These are phyloP conservation scores for Thera obeliscata DNA, from an alignment of 2,888 invertebrate genomes.

Conservation along the genomic window DNA sequence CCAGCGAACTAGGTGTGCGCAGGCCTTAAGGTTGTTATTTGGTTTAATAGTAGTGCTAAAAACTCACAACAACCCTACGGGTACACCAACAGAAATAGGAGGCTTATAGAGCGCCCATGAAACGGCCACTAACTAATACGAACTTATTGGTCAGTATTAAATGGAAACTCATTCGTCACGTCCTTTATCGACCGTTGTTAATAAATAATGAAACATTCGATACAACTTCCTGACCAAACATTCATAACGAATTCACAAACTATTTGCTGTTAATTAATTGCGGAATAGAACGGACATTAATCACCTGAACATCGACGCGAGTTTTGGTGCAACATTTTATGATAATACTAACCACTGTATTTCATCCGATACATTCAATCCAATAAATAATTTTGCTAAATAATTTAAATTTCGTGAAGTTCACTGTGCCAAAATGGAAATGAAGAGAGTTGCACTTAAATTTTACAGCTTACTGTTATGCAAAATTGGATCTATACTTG, in stretches of 20 bases:
- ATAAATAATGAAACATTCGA: constrained; percentile 24
- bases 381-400: neutral
- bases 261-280: constrained; percentile 22
- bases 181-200: constrained; percentile 9
- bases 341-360: neutral
- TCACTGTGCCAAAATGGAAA: too few relatives aligned
- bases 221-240: constrained; percentile 21
- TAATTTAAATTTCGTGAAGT: too few relatives aligned
- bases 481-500: too few relatives aligned
- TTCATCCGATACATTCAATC: neutral
- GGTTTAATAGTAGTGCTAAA: too few relatives aligned
- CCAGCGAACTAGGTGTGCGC: too few relatives aligned
- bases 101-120: neutral
- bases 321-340: constrained; percentile 2
- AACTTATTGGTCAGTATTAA: neutral
- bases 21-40: too few relatives aligned
- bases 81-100: too few relatives aligned
- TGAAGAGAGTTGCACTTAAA: too few relatives aligned
- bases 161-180: constrained; percentile 3
- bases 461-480: too few relatives aligned
- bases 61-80: too few relatives aligned
- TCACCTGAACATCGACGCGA: constrained; percentile 11
- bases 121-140: neutral
- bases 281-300: constrained; percentile 12
- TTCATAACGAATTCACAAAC: constrained; percentile 23